Base-by-base conservation (phyloP, 2,888 invertebrate genomes). In the Arge pagana region DNA sequence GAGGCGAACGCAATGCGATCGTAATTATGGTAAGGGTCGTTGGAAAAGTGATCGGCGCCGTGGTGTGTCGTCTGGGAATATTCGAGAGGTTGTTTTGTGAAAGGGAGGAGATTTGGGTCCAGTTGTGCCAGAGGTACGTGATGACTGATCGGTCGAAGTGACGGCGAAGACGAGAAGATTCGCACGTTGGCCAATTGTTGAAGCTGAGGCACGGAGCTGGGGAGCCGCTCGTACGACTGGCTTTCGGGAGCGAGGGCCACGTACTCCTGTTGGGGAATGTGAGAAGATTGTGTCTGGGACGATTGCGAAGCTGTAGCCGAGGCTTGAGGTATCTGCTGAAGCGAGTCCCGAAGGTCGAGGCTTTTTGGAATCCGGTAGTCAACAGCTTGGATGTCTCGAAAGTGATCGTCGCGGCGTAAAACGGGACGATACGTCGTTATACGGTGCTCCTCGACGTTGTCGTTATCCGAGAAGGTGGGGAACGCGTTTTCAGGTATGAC, bases 351-450 rank as follows among this genome's bases (percentile, higher is more conserved):
- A 48, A 52, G 35, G 50, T 61, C 61, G 31, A 63, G 57, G 50
- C 60, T 67, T 48, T 66, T 64, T 19, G 68, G 67, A 49, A 70
- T 58, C 31, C 62, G 64, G 60, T 72, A 72, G 49, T 73, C 71
- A 48, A 72, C 50, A 19, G 73, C 66, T 30, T 67, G 70, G 10
- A 71, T 59, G 37, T 68, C 65, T 53, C 72, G 69, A 33, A 74
- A 62, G 11, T 64, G 64, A 57, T 69, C 68, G 50, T 66, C 68
- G 13, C 66, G 67, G 36, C 70, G 70, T 8, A 65, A 58, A 21
- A 61, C 50, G 19, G 71, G 70, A 31, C 74, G 68, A 58, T 74
- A 74, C 8, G 75, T 75, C 23, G 74, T 75, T 26, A 74, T 67
- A 49, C 66, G 67, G 30, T 67, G 70, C 43, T 65, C 57, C 30